Conservation (phyloP, 2,888 invertebrate genomes). For the Liopterus haemorrhoidalis region DNA sequence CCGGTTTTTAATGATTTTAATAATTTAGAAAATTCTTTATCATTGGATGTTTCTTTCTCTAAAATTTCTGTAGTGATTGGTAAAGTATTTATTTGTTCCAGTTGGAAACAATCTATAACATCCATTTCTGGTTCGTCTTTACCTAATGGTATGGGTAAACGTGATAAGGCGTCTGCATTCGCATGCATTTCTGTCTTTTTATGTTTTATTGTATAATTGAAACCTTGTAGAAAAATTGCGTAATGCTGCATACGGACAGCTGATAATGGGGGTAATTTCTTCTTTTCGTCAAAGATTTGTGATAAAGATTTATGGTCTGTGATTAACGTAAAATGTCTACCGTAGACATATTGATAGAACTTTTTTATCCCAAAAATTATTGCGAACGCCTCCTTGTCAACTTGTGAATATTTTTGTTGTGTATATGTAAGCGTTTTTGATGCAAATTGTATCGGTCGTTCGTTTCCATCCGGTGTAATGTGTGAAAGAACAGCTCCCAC, state of each 20-base stretch:
- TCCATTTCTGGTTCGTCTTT: no score
- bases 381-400: constrained; percentile 37
- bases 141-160: constrained; percentile 3
- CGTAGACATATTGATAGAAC: constrained; percentile 42
- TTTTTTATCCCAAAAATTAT: constrained; percentile 39
- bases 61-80: no score
- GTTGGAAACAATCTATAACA: no score
- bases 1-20: no score
- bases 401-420: constrained; percentile 35
- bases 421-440: constrained; percentile 35
- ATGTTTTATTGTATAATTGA: constrained; percentile 1
- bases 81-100: no score
- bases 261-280: background rate
- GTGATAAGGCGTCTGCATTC: constrained; percentile 3
- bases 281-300: constrained; percentile 12
- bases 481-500: constrained; percentile 40
- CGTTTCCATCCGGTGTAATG: constrained; percentile 36
- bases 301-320: constrained; percentile 40
- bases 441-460: constrained; percentile 40
- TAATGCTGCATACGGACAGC: constrained; percentile 12
- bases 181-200: constrained; percentile 1
- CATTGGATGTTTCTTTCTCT: no score
- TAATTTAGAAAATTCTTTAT: no score
- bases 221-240: constrained; percentile 7
- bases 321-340: constrained; percentile 38